Percentiles rank a stretch among this genome's conserved stretches.
Evolutionary conservation across 2,888 invertebrate genomes (phyloP).

Genomic region (Macrophya annulata): DNA sequence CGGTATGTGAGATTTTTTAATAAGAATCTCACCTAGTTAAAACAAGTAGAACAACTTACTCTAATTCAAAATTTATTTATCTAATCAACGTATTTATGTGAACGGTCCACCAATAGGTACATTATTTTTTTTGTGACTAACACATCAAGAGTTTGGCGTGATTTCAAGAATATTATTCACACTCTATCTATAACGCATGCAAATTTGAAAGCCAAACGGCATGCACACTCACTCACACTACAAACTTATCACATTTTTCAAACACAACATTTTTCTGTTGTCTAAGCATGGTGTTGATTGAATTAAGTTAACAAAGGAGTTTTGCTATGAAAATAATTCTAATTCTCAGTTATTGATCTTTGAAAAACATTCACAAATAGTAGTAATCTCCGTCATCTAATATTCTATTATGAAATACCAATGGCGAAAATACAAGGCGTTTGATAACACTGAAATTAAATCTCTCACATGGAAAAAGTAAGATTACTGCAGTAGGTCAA

Average conservation of each 20-base stretch:
- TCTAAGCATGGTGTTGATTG: conserved; percentile 23
- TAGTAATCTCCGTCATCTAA: background rate
- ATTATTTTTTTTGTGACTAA: conserved; percentile 37
- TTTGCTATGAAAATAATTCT: background rate
- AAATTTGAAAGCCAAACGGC: background rate
- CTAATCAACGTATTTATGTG: conserved; percentile 39
- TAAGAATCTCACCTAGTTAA: conserved; percentile 60
- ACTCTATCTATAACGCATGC: background rate
- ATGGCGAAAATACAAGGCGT: background rate
- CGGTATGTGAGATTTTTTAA: conserved; percentile 74
- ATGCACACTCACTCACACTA: conserved; percentile 47
- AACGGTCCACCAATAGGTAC: conserved; percentile 69
- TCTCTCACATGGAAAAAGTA: background rate
- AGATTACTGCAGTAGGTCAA: background rate
- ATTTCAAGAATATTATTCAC: conserved; percentile 13
- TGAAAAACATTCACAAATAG: background rate
- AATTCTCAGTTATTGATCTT: background rate
- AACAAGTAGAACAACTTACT: conserved; percentile 46
- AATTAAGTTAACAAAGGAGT: background rate
- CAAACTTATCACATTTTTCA: conserved; percentile 21
- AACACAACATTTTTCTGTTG: conserved; percentile 64
- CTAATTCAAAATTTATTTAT: conserved; percentile 40
- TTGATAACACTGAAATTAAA: background rate
- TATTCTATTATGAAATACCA: background rate
- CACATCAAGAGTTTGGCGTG: background rate